Evolutionary conservation across 1,140 invertebrate species (phyloP), one percentile per base, ranked within the genome.

Genomic region (Steinernema khuongi): DNA sequence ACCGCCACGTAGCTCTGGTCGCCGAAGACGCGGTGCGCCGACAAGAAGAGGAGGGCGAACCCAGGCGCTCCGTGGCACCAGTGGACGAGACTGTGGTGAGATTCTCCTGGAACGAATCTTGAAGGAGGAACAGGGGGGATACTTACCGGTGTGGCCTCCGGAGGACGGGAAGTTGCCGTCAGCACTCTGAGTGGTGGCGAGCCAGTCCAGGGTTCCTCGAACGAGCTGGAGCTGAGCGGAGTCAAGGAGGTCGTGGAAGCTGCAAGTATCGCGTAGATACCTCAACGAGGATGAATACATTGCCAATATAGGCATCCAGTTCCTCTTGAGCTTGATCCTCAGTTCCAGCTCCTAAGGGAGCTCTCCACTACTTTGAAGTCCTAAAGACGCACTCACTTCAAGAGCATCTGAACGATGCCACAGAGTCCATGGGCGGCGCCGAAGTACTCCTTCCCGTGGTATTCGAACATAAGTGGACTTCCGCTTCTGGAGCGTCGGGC

Each of bases 61-160:
- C 93, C 94, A 60, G 94, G 92, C 26, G 93, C 92, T 18, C 94
- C 94, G 86, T 96, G 94, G 88, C 94, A 96, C 94, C 94, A 97
- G 79, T 96, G 94, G 0, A 96, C 90, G 44, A 96, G 88, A 85
- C 89, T 90, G 83, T 96, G 93, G 7, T 81, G 19, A 33, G 76
- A 44, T 75, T 43, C 14, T 19, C 50, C 31, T 74, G 60, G 71
- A 26, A 29, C 28, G 32, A 78, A 50, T n/a, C 14, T 68, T 4
- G 26, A 22, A 26, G 67, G 19, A 67, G 30, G n/a, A n/a, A n/a
- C n/a, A n/a, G n/a, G n/a, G n/a, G n/a, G n/a, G 4, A 31, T 74
- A 29, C n/a, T 81, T 80, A 32, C 86, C 86, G 32, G 86, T 87
- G 78, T 89, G 91, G 18, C 89, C 90, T 0, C 91, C 69, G 0